Evolutionary conservation across 2,113 vertebrate genomes (phyloP).

Genomic region (Apaloderma vittatum): DNA sequence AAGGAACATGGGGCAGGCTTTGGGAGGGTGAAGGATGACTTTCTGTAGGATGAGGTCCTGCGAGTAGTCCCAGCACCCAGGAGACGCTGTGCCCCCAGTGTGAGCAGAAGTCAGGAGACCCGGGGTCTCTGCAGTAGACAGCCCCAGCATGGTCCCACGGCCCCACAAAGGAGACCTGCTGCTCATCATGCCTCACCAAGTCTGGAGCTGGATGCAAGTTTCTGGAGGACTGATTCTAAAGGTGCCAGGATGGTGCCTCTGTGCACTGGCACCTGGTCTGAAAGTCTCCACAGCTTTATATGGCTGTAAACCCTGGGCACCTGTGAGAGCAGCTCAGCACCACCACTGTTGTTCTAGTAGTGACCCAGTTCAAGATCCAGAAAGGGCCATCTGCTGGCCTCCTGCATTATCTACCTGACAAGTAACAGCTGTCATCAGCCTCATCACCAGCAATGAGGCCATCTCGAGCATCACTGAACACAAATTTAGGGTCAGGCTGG

Average conservation of each 20-base stretch:
- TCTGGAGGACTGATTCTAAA: not conserved
- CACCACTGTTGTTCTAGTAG: rapidly evolving
- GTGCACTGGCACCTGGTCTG: not conserved
- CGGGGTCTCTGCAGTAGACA: not conserved
- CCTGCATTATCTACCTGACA: not conserved
- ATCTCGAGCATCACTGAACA: not conserved
- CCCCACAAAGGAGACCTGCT: too few relatives aligned
- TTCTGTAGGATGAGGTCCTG: not conserved
- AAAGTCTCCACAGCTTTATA: rapidly evolving
- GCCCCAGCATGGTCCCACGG: rapidly evolving
- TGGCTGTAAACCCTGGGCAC: rapidly evolving
- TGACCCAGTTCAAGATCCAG: not conserved
- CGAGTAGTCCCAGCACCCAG: too few relatives aligned
- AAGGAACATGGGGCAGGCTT: rapidly evolving
- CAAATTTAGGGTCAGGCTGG: not conserved
- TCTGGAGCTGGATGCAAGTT: too few relatives aligned
- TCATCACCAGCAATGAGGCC: too few relatives aligned
- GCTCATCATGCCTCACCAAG: rapidly evolving
- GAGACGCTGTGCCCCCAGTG: not conserved
- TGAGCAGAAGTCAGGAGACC: rapidly evolving
- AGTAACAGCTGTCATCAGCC: not conserved
- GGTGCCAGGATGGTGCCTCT: not conserved
- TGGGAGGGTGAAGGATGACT: not conserved
- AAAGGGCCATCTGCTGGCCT: too few relatives aligned
- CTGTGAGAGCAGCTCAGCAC: not conserved